Conservation (phyloP, 1,140 invertebrate genomes). For the Prorops nasuta region DNA sequence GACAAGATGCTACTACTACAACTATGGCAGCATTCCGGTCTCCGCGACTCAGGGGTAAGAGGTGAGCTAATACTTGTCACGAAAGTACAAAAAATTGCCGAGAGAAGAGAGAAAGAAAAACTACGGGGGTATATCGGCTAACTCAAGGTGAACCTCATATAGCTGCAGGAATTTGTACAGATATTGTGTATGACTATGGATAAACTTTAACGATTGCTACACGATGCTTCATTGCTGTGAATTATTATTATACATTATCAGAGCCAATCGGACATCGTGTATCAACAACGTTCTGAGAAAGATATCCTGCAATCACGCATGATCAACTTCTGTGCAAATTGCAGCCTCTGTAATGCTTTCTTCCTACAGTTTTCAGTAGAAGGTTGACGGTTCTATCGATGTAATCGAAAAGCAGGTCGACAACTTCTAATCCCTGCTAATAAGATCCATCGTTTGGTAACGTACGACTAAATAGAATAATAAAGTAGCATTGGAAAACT, state of each 20-base stretch:
- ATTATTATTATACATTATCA: no score
- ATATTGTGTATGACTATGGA: not conserved
- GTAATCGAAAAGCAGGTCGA: not conserved
- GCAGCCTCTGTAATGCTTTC: not conserved
- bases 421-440: not conserved
- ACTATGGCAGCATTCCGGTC: constrained; percentile 85
- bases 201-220: not conserved
- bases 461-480: not conserved
- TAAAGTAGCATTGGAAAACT: not conserved
- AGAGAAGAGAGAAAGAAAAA: constrained; percentile 5
- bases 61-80: constrained; percentile 58
- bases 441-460: not conserved
- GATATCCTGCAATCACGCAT: not conserved
- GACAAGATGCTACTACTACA: constrained; percentile 86
- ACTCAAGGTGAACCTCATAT: not conserved
- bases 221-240: no score
- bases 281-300: not conserved
- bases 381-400: not conserved
- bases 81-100: constrained; percentile 27
- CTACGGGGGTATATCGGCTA: not conserved
- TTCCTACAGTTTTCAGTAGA: not conserved
- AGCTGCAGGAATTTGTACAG: not conserved
- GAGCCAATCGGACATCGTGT: no score
- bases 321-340: no score
- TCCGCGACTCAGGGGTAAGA: constrained; percentile 86